A percentile compares a stretch with the other conserved stretches of the same genome.
phyloP scores from a whole-genome alignment of 2,113 vertebrate species.

The Orycteropus afer region DNA sequence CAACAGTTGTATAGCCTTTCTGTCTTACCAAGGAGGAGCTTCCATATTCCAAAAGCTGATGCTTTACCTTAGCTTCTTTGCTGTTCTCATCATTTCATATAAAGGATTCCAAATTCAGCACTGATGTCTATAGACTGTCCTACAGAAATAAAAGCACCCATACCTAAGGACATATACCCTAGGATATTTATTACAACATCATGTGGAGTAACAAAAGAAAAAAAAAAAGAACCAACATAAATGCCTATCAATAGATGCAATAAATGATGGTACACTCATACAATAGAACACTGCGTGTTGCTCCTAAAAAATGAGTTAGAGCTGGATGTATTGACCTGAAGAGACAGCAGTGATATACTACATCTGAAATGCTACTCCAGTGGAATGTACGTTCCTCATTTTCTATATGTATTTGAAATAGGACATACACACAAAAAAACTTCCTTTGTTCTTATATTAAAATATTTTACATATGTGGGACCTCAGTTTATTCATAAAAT shows the following conservation, averaged over 20 bases:
- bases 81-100: background rate
- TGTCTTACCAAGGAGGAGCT: background rate
- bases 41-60: background rate
- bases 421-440: background rate
- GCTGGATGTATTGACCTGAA: background rate
- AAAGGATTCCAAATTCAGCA: background rate
- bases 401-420: background rate
- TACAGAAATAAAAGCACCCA: background rate
- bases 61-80: background rate
- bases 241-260: background rate
- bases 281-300: background rate
- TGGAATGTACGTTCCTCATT: background rate
- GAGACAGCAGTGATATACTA: background rate
- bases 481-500: background rate
- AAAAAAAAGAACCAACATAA: background rate
- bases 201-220: background rate
- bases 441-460: background rate
- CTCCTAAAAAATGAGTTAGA: background rate
- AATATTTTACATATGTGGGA: background rate
- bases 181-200: background rate
- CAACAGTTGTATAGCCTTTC: background rate
- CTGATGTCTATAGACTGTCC: background rate
- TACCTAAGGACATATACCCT: constrained; percentile 33
- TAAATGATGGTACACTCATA: background rate
- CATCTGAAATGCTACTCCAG: background rate